These are phyloP conservation scores for Thamnophis sirtalis DNA, from an alignment of 2,113 vertebrate species.

Conservation along the genomic window DNA sequence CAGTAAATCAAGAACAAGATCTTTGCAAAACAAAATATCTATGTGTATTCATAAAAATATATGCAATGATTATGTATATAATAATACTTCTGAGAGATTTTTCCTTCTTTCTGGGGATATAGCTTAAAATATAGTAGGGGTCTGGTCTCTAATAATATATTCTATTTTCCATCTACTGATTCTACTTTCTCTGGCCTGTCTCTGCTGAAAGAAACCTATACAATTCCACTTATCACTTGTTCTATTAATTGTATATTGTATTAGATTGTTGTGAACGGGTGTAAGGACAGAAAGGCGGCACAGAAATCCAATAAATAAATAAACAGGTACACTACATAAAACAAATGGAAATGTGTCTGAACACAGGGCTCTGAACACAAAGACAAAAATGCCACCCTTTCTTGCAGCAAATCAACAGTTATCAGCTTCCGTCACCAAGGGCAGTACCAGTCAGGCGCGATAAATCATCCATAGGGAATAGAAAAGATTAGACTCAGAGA, in stretches of 20 bases:
- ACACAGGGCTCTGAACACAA: neutral
- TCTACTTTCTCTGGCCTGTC: neutral
- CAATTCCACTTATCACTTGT: neutral
- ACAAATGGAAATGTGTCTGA: neutral
- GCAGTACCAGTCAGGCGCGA: constrained; percentile 25
- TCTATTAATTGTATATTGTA: neutral
- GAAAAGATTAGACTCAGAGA: constrained; percentile 23
- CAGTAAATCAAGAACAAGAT: neutral
- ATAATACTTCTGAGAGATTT: neutral
- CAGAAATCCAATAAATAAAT: neutral
- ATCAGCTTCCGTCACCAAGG: constrained; percentile 46
- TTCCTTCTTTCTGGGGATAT: neutral
- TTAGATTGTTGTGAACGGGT: neutral
- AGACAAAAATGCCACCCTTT: constrained; percentile 15
- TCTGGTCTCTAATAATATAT: neutral
- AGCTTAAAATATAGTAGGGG: neutral
- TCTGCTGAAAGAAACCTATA: neutral
- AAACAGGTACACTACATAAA: neutral
- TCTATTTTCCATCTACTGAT: neutral
- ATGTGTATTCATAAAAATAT: neutral
- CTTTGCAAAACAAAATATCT: neutral
- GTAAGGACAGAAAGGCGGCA: neutral
- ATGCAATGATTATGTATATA: neutral
- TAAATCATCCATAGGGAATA: constrained; percentile 18
- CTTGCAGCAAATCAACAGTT: constrained; percentile 49